Evolutionary conservation across 2,113 vertebrate species (phyloP).

Genomic region (Polyodon spathula): DNA sequence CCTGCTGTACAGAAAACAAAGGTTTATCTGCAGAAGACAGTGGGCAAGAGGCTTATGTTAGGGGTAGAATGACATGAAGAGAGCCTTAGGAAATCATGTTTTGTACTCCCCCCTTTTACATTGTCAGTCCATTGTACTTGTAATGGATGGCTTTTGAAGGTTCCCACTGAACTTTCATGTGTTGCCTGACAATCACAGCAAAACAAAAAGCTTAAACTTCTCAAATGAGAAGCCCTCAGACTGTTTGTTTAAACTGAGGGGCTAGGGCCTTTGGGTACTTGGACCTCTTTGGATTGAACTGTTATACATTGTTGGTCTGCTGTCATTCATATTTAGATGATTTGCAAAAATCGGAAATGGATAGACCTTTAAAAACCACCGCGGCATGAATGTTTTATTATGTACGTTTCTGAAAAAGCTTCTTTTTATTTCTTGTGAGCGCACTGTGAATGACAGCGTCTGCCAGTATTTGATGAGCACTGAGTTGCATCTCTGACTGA

Average conservation of each 20-base stretch:
- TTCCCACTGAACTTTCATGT: no score
- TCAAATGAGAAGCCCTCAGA: background rate
- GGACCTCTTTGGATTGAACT: conserved; percentile 5
- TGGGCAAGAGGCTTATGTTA: no score
- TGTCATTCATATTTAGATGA: background rate
- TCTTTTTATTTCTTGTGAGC: conserved; percentile 27
- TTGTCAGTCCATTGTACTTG: no score
- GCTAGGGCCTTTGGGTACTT: background rate
- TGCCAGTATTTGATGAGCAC: background rate
- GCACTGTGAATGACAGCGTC: conserved; percentile 22
- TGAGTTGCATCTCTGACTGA: conserved; percentile 7
- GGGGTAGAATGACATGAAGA: no score
- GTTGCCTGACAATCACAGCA: no score
- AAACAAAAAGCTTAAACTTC: no score
- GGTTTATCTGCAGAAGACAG: no score
- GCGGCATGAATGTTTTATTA: conserved; percentile 25
- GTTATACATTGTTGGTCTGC: conserved; percentile 21
- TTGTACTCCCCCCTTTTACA: no score
- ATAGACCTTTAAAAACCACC: background rate
- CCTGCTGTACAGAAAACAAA: no score
- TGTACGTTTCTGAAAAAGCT: conserved; percentile 8
- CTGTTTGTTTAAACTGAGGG: background rate
- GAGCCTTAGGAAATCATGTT: no score
- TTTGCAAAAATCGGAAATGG: background rate
- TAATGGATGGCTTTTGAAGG: background rate